Percentiles rank a stretch among this genome's conserved stretches.
These are phyloP conservation scores for Alligator sinensis DNA, from an alignment of 2,113 vertebrate genomes.

Conservation along the genomic window DNA sequence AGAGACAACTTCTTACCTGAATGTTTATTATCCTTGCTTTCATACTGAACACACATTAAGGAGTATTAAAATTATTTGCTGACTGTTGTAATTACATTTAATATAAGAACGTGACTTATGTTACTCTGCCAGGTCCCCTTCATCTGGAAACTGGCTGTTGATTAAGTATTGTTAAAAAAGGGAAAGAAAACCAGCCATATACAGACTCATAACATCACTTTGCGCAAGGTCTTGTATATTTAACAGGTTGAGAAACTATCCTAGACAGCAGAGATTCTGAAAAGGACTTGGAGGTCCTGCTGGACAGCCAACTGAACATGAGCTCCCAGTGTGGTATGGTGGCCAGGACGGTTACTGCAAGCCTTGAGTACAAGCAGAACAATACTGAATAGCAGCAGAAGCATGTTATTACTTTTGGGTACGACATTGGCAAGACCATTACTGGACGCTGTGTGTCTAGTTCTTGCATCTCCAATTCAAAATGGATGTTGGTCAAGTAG, in stretches of 20 bases:
- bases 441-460: fast-evolving
- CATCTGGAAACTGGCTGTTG: not conserved
- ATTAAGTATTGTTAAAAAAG: not conserved
- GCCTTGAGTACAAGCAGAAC: not conserved
- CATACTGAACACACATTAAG: not conserved
- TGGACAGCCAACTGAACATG: not conserved
- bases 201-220: not conserved
- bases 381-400: not conserved
- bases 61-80: not conserved
- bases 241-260: not conserved
- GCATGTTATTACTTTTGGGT: too few species aligned
- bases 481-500: not conserved
- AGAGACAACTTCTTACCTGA: not conserved
- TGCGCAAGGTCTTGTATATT: not conserved
- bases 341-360: not conserved
- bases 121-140: not conserved
- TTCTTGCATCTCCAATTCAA: not conserved
- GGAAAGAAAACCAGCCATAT: not conserved
- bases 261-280: not conserved
- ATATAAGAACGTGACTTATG: not conserved
- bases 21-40: not conserved
- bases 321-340: not conserved
- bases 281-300: not conserved
- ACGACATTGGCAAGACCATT: not conserved
- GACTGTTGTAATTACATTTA: not conserved